Percentiles rank a stretch among this genome's conserved stretches.
These are phyloP conservation scores for Cheilosia soror DNA, from an alignment of 2,888 invertebrate species.

Conservation along the genomic window DNA sequence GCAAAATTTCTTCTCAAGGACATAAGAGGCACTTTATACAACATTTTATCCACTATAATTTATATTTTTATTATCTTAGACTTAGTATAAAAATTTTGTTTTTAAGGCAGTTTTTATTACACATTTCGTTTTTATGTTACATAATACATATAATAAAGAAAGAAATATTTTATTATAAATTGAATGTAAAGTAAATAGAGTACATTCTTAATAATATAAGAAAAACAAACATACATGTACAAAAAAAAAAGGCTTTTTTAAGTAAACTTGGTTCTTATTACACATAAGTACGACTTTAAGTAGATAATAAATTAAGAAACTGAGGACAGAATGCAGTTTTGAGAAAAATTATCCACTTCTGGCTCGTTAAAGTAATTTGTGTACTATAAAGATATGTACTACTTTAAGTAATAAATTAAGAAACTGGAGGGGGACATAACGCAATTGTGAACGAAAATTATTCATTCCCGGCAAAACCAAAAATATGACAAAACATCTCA, in stretches of 20 bases:
- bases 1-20: constrained; percentile 14
- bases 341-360: background rate
- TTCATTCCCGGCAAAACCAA: background rate
- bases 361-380: constrained; percentile 51
- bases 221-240: constrained; percentile 7
- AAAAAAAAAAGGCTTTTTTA: constrained; percentile 3
- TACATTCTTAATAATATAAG: constrained; percentile 36
- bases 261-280: constrained; percentile 7
- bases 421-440: constrained; percentile 8
- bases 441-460: constrained; percentile 1
- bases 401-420: constrained; percentile 44
- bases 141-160: constrained; percentile 45
- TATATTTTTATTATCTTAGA: constrained; percentile 15
- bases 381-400: constrained; percentile 53
- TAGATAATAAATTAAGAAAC: constrained; percentile 26
- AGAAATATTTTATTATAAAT: constrained; percentile 23
- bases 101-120: constrained; percentile 67
- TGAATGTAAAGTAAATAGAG: constrained; percentile 20
- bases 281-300: constrained; percentile 59
- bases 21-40: constrained; percentile 60
- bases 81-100: constrained; percentile 33
- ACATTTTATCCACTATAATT: constrained; percentile 39
- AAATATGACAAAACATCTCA: constrained; percentile 11
- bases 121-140: constrained; percentile 31
- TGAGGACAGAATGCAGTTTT: constrained; percentile 11